Evolutionary conservation across 2,113 vertebrate species (phyloP).

Genomic region (Pituophis catenifer): DNA sequence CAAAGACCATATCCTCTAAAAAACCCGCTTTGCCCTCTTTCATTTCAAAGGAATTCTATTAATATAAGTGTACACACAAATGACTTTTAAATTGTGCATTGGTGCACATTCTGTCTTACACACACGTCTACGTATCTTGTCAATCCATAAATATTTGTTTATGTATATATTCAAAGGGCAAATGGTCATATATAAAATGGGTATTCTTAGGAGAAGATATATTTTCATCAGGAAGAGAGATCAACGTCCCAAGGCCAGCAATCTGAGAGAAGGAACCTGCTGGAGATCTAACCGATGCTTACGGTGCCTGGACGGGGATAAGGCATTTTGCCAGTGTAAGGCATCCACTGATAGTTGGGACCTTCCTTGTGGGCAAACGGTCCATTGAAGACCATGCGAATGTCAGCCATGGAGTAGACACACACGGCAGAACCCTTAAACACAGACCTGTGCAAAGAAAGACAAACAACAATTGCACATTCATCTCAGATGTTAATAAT

Average conservation of each 20-base stretch:
- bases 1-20: neutral
- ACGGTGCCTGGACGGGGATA: conserved; percentile 96
- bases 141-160: no score
- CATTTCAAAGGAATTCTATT: neutral
- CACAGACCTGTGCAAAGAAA: conserved; percentile 78
- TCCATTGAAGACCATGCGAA: conserved; percentile 97
- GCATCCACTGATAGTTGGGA: conserved; percentile 98
- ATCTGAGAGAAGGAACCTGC: neutral
- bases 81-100: neutral
- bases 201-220: neutral
- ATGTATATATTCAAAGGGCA: neutral
- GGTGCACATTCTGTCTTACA: neutral
- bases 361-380: conserved; percentile 98
- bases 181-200: neutral
- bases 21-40: neutral
- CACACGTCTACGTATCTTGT: neutral
- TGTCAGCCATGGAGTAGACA: conserved; percentile 97
- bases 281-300: conserved; percentile 37
- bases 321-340: conserved; percentile 95
- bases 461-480: neutral
- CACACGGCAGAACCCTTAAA: conserved; percentile 97
- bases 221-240: neutral
- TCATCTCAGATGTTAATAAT: accelerated
- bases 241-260: neutral
- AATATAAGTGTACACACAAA: neutral